These are phyloP conservation scores for Patagioenas fasciata DNA, from an alignment of 2,113 vertebrate genomes.

Conservation along the genomic window DNA sequence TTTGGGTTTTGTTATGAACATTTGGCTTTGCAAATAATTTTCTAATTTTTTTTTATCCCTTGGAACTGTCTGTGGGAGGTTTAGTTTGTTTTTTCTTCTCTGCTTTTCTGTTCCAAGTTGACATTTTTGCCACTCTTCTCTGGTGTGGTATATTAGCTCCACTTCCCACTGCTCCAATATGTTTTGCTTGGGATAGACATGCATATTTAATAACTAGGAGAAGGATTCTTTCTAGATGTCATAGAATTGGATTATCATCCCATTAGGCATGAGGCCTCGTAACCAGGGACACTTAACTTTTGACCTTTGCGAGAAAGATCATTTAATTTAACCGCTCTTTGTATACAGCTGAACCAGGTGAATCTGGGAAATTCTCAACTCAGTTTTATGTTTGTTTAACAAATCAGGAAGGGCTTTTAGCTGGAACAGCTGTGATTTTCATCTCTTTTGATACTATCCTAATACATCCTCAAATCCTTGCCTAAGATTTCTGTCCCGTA, in stretches of 20 bases:
- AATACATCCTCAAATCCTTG: conserved; percentile 68
- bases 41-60: conserved; percentile 20
- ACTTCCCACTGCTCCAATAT: conserved; percentile 56
- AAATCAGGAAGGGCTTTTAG: conserved; percentile 71
- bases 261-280: conserved; percentile 68
- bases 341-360: conserved; percentile 65
- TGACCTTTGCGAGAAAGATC: conserved; percentile 73
- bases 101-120: conserved; percentile 69
- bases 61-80: conserved; percentile 72
- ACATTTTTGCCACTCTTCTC: conserved; percentile 61
- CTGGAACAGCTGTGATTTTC: conserved; percentile 70
- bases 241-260: conserved; percentile 73
- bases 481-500: conserved; percentile 61
- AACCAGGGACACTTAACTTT: conserved; percentile 72
- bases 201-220: conserved; percentile 72
- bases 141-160: conserved; percentile 32
- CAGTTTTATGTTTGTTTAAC: conserved; percentile 66
- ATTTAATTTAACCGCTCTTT: conserved; percentile 72
- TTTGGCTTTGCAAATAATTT: conserved; percentile 49
- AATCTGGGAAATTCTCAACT: conserved; percentile 64
- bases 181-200: conserved; percentile 68
- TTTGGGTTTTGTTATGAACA: background rate
- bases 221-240: conserved; percentile 67
- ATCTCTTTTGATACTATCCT: conserved; percentile 68
- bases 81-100: conserved; percentile 71